Evolutionary conservation across 2,888 invertebrate species (phyloP).

Genomic region (Andricus quercusramuli): DNA sequence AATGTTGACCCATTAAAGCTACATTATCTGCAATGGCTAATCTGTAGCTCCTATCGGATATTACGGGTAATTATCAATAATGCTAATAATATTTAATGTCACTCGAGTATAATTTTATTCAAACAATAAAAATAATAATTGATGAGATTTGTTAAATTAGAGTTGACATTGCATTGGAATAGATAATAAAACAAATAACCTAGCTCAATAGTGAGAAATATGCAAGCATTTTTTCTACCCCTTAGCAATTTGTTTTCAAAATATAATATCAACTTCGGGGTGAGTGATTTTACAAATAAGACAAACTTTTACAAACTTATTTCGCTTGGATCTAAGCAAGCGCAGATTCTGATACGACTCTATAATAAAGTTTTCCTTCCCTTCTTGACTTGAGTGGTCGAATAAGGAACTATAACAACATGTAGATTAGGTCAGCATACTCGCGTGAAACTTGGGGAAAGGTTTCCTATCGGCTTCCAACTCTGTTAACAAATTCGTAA

Average conservation of each 20-base stretch:
- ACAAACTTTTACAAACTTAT: conserved; percentile 16
- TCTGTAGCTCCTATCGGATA: too few species aligned
- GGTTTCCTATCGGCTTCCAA: conserved; percentile 32
- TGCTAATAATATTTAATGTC: too few species aligned
- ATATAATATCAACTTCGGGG: neutral
- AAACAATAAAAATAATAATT: too few species aligned
- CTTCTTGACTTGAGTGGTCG: conserved; percentile 7
- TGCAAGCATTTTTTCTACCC: neutral
- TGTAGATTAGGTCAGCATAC: conserved; percentile 40
- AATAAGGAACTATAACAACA: conserved; percentile 36
- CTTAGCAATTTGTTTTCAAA: neutral
- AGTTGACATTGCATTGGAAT: too few species aligned
- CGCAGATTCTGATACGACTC: conserved; percentile 30
- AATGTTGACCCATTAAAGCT: neutral
- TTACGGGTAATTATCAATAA: too few species aligned
- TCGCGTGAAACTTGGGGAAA: conserved; percentile 37
- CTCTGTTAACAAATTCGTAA: conserved; percentile 26
- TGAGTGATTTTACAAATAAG: conserved; percentile 19
- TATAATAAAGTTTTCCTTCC: conserved; percentile 32
- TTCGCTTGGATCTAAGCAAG: neutral
- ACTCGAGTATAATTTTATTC: too few species aligned
- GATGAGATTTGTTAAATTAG: too few species aligned
- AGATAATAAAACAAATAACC: too few species aligned
- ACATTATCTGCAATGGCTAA: too few species aligned
- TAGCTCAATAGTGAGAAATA: neutral